Conservation (phyloP, 2,797 vertebrate genomes). For the Galaxias olidus region DNA sequence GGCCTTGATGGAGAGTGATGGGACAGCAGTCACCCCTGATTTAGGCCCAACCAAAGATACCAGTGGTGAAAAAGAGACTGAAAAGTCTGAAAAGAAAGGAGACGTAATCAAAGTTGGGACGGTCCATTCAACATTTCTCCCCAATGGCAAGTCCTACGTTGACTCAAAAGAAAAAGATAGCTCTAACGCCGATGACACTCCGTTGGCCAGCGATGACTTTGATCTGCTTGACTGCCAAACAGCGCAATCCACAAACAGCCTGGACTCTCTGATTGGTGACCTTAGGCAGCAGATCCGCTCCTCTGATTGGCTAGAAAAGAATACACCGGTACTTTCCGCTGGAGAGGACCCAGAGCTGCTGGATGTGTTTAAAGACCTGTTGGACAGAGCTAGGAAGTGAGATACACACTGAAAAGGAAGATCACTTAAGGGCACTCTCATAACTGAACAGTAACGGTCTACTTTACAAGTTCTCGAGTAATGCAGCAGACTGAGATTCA, state of each 20-base stretch:
- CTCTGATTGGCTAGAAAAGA: slow-evolving; percentile 85
- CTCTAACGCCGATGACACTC: slow-evolving; percentile 51
- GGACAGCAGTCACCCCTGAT: slow-evolving; percentile 36
- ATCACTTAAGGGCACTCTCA: no score
- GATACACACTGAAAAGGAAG: slow-evolving; percentile 23
- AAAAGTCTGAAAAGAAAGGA: slow-evolving; percentile 43
- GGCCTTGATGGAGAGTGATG: slow-evolving; percentile 74
- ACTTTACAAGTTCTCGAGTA: no score
- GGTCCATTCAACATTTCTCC: slow-evolving; percentile 55
- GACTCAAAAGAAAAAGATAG: slow-evolving; percentile 47
- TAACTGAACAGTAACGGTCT: no score
- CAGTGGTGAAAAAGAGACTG: slow-evolving; percentile 24
- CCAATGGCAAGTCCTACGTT: slow-evolving; percentile 56
- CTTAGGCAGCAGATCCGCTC: slow-evolving; percentile 85
- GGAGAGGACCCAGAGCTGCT: slow-evolving; percentile 79
- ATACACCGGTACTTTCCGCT: slow-evolving; percentile 74
- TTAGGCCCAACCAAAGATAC: slow-evolving; percentile 30
- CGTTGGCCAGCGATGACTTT: slow-evolving; percentile 60
- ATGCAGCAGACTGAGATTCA: no score
- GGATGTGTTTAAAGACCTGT: slow-evolving; percentile 77
- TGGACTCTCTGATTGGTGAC: slow-evolving; percentile 83
- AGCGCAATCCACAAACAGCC: slow-evolving; percentile 55
- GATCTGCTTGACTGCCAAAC: slow-evolving; percentile 68
- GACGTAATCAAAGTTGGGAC: slow-evolving; percentile 51
- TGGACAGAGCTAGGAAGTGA: slow-evolving; percentile 76